phyloP scores from a whole-genome alignment of 92 coral and sea anemone species.

The Phenganax stokvisi region DNA sequence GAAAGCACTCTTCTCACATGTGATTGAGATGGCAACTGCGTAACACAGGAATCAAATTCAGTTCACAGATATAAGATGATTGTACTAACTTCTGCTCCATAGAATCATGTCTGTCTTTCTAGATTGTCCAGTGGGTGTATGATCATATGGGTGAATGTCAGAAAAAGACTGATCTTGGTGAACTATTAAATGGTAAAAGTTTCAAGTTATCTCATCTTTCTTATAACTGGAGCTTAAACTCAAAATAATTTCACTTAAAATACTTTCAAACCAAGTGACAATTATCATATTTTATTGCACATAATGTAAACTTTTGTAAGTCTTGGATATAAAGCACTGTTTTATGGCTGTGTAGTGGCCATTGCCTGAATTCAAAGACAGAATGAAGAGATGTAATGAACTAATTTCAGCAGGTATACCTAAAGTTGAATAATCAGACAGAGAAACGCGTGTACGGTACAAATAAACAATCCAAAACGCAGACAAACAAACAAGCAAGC shows the following conservation, averaged over 20 bases:
- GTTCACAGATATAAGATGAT: background rate
- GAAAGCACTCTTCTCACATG: no score
- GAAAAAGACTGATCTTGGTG: conserved; percentile 58
- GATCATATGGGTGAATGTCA: conserved; percentile 69
- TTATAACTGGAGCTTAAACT: conserved; percentile 84
- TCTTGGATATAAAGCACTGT: background rate
- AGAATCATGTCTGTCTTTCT: background rate
- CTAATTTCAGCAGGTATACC: no score
- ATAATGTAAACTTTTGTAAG: background rate
- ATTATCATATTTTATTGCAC: background rate
- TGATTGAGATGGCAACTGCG: no score
- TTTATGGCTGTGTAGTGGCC: no score
- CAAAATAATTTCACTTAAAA: conserved; percentile 47
- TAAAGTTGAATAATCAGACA: no score
- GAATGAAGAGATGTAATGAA: no score
- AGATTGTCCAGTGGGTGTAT: conserved; percentile 71
- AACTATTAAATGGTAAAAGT: conserved; percentile 54
- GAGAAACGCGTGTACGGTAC: no score
- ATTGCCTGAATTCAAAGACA: no score
- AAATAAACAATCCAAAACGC: no score
- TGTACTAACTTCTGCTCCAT: background rate
- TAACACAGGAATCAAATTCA: background rate
- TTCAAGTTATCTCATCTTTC: conserved; percentile 72
- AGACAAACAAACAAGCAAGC: no score
- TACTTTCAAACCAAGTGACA: no score